Evolutionary conservation across 2,797 vertebrate genomes (phyloP), one percentile per base, ranked within the genome.

Genomic region (Falco novaeseelandiae): DNA sequence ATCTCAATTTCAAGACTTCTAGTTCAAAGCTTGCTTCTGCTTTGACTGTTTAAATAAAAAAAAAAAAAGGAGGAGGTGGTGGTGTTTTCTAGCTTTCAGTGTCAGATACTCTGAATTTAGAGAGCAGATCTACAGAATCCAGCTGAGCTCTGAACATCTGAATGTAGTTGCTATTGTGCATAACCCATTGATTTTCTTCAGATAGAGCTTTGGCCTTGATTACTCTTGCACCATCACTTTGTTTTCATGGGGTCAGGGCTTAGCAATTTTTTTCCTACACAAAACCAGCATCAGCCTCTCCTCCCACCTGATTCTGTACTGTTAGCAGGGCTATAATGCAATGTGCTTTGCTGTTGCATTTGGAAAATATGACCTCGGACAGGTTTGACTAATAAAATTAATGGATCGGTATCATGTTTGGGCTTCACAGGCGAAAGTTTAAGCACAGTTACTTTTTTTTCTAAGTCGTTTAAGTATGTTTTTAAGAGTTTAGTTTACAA

Each of bases 151-250:
- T 83, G 89, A 95, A 91, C 61, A 40, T 93, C 77, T 63, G 83
- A 95, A 84, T 42, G 42, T 42, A 49, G 76, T 85, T 73, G 55
- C 85, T 84, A 10, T 82, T 94, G 73, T 90, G 72, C 66, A 30
- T 90, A 83, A 84, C 73, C 25, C 48, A 49, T 66, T 90, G 93
- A 90, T 94, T 94, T 92, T 86, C 89, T 85, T 62, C 91, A 94
- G 58, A 76, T 59, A 69, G 42, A 91, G 59, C 78, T 93, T 92
- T 87, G 74, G 81, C 90, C 87, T 95, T 84, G 77, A 59, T 78
- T 89, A 38, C 59, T 90, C 52, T 65, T 90, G 74, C 44, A 61
- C 90, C 32, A 19, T 72, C 2, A 9, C 81, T 94, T 93, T 95
- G 63, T 90, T 74, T 92, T 92, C 3, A 0, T 54, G 84, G 76